phyloP scores from a whole-genome alignment of 35 echinoderm and acorn worm genomes.

The Heliocidaris tuberculata region DNA sequence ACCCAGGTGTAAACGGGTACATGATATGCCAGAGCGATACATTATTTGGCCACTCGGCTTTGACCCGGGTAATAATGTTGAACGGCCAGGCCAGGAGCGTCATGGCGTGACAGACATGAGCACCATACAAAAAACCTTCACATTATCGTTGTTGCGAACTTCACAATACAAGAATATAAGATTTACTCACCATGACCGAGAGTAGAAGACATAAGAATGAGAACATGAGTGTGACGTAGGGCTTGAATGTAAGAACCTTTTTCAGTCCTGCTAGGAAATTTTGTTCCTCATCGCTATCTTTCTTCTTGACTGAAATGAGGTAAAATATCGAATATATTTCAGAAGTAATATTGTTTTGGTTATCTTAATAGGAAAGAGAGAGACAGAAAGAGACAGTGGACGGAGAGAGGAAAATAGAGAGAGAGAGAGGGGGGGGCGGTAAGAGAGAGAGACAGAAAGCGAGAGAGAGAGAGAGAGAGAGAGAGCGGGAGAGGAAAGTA shows the following conservation, averaged over 20 bases:
- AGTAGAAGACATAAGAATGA: slow-evolving; percentile 46
- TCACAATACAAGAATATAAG: neutral
- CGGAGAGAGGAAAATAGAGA: too few species aligned
- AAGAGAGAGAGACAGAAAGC: too few species aligned
- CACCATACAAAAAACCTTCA: too few species aligned
- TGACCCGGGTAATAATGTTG: too few species aligned
- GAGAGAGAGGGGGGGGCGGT: neutral
- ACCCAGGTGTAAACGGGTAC: too few species aligned
- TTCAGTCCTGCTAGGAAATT: slow-evolving; percentile 29
- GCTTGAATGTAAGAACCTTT: slow-evolving; percentile 58
- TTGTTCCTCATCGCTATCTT: slow-evolving; percentile 28
- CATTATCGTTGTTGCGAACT: too few species aligned
- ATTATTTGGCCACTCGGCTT: too few species aligned
- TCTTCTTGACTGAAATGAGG: slow-evolving; percentile 12
- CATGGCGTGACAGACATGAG: too few species aligned
- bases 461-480: neutral
- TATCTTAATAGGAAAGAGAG: neutral
- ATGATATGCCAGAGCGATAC: too few species aligned
- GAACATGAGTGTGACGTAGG: slow-evolving; percentile 43
- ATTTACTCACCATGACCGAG: slow-evolving; percentile 31
- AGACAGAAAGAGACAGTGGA: neutral
- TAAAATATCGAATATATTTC: neutral
- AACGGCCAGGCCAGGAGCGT: too few species aligned
- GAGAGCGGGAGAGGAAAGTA: neutral
- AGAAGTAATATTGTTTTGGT: neutral